These are phyloP conservation scores for Pteria penguin DNA, from an alignment of 2,888 invertebrate genomes.

Conservation along the genomic window DNA sequence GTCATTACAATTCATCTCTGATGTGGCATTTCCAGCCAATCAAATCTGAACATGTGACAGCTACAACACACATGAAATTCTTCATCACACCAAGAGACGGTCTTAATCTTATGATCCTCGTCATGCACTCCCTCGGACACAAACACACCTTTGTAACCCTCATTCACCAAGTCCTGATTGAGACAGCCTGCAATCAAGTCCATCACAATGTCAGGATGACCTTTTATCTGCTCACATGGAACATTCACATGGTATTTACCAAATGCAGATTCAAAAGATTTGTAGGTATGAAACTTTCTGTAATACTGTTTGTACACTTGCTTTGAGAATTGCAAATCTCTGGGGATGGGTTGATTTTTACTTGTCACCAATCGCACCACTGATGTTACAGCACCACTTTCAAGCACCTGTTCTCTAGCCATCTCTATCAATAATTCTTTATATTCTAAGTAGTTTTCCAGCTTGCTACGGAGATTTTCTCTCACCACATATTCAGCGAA, in stretches of 20 bases:
- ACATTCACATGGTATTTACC: slow-evolving; percentile 59
- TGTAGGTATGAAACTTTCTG: slow-evolving; percentile 56
- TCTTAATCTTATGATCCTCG: slow-evolving; percentile 53
- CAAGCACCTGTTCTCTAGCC: slow-evolving; percentile 54
- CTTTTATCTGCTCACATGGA: slow-evolving; percentile 54
- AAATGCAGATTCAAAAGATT: slow-evolving; percentile 58
- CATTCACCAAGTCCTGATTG: slow-evolving; percentile 50
- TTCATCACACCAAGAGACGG: slow-evolving; percentile 60
- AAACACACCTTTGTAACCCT: slow-evolving; percentile 52
- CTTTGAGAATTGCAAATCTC: slow-evolving; percentile 64
- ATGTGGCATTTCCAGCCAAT: slow-evolving; percentile 49
- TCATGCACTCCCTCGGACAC: slow-evolving; percentile 50
- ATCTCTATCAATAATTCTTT: slow-evolving; percentile 55
- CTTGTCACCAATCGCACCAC: slow-evolving; percentile 55
- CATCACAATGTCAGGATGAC: slow-evolving; percentile 58
- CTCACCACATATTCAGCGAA: slow-evolving; percentile 63
- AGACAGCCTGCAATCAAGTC: slow-evolving; percentile 56
- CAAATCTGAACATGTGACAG: slow-evolving; percentile 61
- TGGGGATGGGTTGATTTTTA: slow-evolving; percentile 64
- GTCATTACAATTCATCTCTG: no score
- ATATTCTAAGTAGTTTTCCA: slow-evolving; percentile 56
- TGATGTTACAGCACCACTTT: slow-evolving; percentile 54
- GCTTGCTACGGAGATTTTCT: slow-evolving; percentile 58
- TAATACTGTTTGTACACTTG: slow-evolving; percentile 65
- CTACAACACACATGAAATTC: slow-evolving; percentile 62